Conservation (phyloP, 2,113 vertebrate species). For the Mastomys natalensis region DNA sequence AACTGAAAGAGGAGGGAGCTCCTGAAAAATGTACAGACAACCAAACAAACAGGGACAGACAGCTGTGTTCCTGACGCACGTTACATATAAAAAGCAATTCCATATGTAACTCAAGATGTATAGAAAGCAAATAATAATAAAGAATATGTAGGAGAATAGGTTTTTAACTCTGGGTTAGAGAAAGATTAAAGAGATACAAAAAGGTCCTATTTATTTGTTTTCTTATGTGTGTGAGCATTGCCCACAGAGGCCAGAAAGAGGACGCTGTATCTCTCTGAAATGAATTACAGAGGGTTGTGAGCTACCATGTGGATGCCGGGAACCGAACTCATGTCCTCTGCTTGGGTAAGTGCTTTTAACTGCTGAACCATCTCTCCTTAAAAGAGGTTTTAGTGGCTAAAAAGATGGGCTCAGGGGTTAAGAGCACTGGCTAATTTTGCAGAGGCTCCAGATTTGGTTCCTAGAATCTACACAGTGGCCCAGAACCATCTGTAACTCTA, state of each 20-base stretch:
- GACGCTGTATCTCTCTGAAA: background rate
- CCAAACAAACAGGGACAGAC: background rate
- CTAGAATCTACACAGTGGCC: background rate
- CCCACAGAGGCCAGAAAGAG: background rate
- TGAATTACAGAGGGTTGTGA: background rate
- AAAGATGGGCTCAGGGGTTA: background rate
- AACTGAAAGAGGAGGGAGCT: background rate
- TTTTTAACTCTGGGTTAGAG: background rate
- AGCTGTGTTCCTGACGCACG: background rate
- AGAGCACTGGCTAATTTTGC: background rate
- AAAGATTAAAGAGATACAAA: background rate
- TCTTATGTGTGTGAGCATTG: background rate
- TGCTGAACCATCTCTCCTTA: background rate
- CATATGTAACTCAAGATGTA: background rate
- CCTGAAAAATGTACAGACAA: background rate
- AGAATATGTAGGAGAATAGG: background rate
- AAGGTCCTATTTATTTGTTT: background rate
- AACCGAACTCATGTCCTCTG: background rate
- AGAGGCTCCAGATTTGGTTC: background rate
- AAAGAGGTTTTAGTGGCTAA: background rate
- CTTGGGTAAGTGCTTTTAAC: background rate
- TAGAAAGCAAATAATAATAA: background rate
- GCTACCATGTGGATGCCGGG: background rate
- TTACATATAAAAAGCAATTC: background rate
- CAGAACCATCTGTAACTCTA: background rate